These are phyloP conservation scores for Schmidtea mediterranea DNA, from an alignment of 1,140 invertebrate species.

Conservation along the genomic window DNA sequence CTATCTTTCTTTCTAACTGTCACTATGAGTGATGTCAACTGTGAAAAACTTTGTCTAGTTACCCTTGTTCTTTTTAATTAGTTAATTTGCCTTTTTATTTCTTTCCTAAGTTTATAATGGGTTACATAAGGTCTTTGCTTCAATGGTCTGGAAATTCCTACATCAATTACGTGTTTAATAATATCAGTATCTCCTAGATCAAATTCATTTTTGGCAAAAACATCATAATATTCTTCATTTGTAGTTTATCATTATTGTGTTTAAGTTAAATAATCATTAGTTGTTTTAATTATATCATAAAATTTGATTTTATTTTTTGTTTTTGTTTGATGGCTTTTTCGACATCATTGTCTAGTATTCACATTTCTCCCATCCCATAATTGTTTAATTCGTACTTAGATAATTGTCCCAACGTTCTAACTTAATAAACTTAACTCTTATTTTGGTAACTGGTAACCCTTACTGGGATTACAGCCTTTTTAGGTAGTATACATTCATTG, in stretches of 20 bases:
- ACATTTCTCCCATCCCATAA: no score
- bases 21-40: constrained; percentile 8
- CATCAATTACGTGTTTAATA: constrained; percentile 14
- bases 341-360: no score
- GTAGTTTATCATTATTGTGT: not conserved
- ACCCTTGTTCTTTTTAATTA: not conserved
- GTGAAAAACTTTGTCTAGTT: constrained; percentile 12
- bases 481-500: no score
- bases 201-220: constrained; percentile 5
- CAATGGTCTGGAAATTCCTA: constrained; percentile 11
- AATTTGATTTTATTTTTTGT: no score
- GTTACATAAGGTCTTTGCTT: constrained; percentile 6
- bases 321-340: no score
- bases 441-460: no score
- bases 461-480: no score
- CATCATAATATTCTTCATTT: constrained; percentile 6
- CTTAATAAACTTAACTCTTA: no score
- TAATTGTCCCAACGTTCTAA: no score
- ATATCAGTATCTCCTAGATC: constrained; percentile 11
- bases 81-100: constrained; percentile 6
- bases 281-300: no score
- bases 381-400: no score
- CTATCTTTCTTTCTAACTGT: constrained; percentile 10
- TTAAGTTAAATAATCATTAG: no score
- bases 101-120: not conserved